Evolutionary conservation across 37 sponge, comb jelly and placozoan genomes (phyloP).

Genomic region (Diacarnus erythraeanus): DNA sequence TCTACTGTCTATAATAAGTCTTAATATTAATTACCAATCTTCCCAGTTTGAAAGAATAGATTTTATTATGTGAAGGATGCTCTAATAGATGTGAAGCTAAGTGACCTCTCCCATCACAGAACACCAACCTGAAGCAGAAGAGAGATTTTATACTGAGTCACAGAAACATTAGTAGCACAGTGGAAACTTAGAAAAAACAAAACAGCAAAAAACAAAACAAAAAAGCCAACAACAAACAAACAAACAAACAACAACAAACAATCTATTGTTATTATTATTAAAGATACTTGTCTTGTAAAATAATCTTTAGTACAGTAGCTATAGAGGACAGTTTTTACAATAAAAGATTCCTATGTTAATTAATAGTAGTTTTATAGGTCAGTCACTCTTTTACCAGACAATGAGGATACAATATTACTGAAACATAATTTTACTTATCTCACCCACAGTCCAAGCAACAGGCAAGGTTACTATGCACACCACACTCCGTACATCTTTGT

Average conservation of each 20-base stretch:
- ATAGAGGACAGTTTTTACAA: background rate
- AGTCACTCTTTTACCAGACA: no score
- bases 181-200: no score
- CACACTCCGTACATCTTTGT: conserved; percentile 24
- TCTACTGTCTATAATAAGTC: no score
- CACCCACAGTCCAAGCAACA: conserved; percentile 38
- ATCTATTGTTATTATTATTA: no score
- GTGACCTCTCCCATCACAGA: conserved; percentile 48
- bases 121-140: conserved; percentile 5
- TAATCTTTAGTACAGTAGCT: background rate
- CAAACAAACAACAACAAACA: no score
- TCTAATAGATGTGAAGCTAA: conserved; percentile 13
- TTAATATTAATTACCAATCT: conserved; percentile 46
- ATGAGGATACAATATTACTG: no score
- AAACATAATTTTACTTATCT: no score
- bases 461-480: conserved; percentile 36
- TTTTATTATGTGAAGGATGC: conserved; percentile 21
- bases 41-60: conserved; percentile 40
- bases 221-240: no score
- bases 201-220: no score
- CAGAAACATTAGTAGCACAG: background rate
- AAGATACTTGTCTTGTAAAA: no score
- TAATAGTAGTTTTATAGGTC: no score
- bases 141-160: background rate
- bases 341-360: no score